Conservation (phyloP, 2,888 invertebrate genomes). For the Molorchus minor region DNA sequence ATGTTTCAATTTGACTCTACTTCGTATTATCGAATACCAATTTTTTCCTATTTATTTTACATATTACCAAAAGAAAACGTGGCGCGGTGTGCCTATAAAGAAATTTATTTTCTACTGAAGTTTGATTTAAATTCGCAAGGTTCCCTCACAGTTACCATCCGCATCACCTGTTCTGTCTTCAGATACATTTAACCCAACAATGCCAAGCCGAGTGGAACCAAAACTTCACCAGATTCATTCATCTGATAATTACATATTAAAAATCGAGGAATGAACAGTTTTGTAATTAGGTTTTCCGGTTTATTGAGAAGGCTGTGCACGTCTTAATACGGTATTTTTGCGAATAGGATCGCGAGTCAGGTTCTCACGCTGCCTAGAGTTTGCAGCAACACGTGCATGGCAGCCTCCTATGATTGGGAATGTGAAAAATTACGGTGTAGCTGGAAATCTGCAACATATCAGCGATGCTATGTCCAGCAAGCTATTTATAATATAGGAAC, state of each 20-base stretch:
- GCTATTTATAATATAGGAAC: conserved; percentile 16
- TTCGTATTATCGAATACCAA: too few relatives aligned
- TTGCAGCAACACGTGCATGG: conserved; percentile 50
- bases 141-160: too few relatives aligned
- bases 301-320: conserved; percentile 45
- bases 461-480: conserved; percentile 37
- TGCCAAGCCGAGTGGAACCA: conserved; percentile 3
- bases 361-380: conserved; percentile 51
- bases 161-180: too few relatives aligned
- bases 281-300: conserved; percentile 30
- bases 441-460: conserved; percentile 44
- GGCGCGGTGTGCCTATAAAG: too few relatives aligned
- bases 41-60: too few relatives aligned
- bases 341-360: conserved; percentile 34
- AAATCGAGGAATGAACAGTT: conserved; percentile 25
- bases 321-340: conserved; percentile 49
- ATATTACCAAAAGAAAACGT: too few relatives aligned
- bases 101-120: too few relatives aligned
- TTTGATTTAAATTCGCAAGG: too few relatives aligned
- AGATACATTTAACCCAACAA: conserved; percentile 11
- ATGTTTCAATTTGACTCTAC: too few relatives aligned
- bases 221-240: conserved; percentile 21
- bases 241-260: conserved; percentile 19
- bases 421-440: conserved; percentile 46
- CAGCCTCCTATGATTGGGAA: conserved; percentile 52